Evolutionary conservation across 1,140 invertebrate species (phyloP).

Genomic region (Ectropis grisescens): DNA sequence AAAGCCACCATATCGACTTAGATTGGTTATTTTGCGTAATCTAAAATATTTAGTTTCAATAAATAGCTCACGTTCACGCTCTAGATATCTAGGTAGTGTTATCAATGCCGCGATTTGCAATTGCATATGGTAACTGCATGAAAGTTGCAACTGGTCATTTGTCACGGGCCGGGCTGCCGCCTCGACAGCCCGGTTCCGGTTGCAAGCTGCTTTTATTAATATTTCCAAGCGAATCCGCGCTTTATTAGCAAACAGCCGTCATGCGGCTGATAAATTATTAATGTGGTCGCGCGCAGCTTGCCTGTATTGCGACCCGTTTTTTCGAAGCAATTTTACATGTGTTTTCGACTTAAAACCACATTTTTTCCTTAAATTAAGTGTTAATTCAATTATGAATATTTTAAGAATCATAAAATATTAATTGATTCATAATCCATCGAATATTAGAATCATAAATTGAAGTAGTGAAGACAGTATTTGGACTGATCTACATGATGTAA

Average conservation of each 20-base stretch:
- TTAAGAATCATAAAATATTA: too few relatives aligned
- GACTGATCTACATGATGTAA: too few relatives aligned
- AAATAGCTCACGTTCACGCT: too few relatives aligned
- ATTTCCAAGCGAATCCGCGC: constrained; percentile 62
- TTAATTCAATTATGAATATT: neutral
- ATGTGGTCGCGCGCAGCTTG: constrained; percentile 58
- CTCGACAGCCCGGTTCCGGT: constrained; percentile 35
- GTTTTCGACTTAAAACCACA: constrained; percentile 3
- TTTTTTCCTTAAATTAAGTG: too few relatives aligned
- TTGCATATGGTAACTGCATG: constrained; percentile 60
- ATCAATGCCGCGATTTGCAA: too few relatives aligned
- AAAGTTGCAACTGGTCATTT: constrained; percentile 56
- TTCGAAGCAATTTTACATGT: constrained; percentile 17
- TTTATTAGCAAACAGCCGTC: constrained; percentile 68
- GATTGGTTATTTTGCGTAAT: too few relatives aligned
- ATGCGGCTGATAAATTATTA: constrained; percentile 68
- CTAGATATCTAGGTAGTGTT: too few relatives aligned
- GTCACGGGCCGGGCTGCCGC: constrained; percentile 40
- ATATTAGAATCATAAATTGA: too few relatives aligned
- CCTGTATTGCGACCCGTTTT: constrained; percentile 43
- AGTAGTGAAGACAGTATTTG: too few relatives aligned
- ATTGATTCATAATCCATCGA: too few relatives aligned
- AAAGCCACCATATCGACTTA: too few relatives aligned
- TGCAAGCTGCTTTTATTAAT: constrained; percentile 67
- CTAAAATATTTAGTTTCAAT: too few relatives aligned